phyloP scores from a whole-genome alignment of 2,888 invertebrate genomes.

The Notodonta ziczac region DNA sequence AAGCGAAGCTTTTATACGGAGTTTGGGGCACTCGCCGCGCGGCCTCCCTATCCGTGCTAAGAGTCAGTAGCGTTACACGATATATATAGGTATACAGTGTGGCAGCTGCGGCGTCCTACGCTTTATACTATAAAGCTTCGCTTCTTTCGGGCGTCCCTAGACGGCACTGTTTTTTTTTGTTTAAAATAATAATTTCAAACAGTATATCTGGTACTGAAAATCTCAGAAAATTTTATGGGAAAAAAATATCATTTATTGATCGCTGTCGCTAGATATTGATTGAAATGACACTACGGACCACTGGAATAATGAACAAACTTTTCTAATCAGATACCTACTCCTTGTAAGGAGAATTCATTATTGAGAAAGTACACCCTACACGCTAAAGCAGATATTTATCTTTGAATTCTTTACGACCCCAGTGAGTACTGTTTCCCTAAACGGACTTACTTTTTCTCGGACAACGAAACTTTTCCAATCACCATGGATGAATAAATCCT shows the following conservation, averaged over 20 bases:
- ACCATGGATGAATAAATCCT: conserved; percentile 40
- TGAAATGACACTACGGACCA: background rate
- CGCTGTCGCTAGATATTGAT: background rate
- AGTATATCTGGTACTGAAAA: too few relatives aligned
- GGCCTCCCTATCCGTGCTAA: too few relatives aligned
- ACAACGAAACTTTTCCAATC: conserved; percentile 51
- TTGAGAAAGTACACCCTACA: conserved; percentile 17
- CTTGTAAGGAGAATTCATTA: conserved; percentile 21
- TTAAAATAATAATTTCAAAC: too few relatives aligned
- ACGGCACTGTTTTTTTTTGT: too few relatives aligned
- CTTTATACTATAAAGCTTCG: too few relatives aligned
- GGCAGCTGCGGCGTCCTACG: too few relatives aligned
- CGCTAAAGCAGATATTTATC: conserved; percentile 12
- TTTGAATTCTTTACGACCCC: conserved; percentile 30
- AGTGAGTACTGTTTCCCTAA: conserved; percentile 30
- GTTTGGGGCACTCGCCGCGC: too few relatives aligned
- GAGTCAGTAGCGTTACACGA: too few relatives aligned
- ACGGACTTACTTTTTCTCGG: conserved; percentile 27
- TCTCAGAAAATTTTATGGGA: too few relatives aligned
- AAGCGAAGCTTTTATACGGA: too few relatives aligned
- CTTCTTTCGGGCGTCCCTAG: too few relatives aligned
- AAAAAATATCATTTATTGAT: background rate
- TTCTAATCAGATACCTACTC: conserved; percentile 14
- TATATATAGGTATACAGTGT: too few relatives aligned
- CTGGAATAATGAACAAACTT: background rate